A percentile compares a stretch with the other conserved stretches of the same genome.
Conservation (phyloP, 2,113 vertebrate genomes). For the Anoplopoma fimbria region DNA sequence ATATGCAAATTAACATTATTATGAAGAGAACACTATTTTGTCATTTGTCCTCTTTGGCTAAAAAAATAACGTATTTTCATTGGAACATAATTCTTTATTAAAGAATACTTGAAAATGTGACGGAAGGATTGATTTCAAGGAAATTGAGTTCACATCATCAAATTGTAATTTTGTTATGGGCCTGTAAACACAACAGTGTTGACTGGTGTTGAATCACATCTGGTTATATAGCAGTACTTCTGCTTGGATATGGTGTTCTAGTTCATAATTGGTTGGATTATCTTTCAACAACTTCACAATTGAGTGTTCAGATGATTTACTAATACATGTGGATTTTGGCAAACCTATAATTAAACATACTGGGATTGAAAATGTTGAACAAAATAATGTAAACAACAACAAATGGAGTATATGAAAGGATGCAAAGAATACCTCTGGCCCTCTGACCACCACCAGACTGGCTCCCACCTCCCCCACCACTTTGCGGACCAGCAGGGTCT, state of each 20-base stretch:
- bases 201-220: too few species aligned
- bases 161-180: too few species aligned
- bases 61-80: neutral
- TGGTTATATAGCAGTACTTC: neutral
- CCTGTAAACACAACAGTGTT: too few species aligned
- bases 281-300: neutral
- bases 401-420: neutral
- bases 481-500: constrained; percentile 88
- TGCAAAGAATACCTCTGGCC: constrained; percentile 77
- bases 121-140: too few species aligned
- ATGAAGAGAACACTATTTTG: neutral
- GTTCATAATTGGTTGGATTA: neutral
- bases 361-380: neutral
- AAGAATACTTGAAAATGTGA: too few species aligned
- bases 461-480: constrained; percentile 88
- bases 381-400: neutral
- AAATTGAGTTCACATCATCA: too few species aligned
- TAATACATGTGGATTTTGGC: neutral
- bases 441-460: constrained; percentile 85
- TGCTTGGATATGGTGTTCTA: neutral
- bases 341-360: neutral
- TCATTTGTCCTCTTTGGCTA: neutral
- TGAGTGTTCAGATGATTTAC: neutral
- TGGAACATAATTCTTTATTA: neutral
- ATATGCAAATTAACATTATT: neutral